Evolutionary conservation across 2,797 vertebrate species (phyloP), one percentile per base, ranked within the genome.

Genomic region (Argya squamiceps): DNA sequence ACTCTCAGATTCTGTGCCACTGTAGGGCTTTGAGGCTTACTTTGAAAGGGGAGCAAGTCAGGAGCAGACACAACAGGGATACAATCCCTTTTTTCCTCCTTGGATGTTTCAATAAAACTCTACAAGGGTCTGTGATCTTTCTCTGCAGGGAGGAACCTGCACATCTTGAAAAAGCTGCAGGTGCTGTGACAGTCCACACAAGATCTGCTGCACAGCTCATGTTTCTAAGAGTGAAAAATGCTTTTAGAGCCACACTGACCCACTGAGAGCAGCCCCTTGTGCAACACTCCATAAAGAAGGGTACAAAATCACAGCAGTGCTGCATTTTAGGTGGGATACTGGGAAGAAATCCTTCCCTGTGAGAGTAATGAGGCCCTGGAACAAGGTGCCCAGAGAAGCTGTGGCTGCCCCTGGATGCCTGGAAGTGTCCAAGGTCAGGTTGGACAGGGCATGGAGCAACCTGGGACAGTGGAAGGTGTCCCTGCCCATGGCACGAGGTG

Each of bases 391-490:
- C 47, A 53, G 69, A 60, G 62, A 2, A 75, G 36, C 47, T 82
- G 78, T 23, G 69, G 26, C 11, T 82, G 27, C 36, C 24, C 23
- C 32, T 84, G 81, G 32, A 39, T 52, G 29, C 50, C 24, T 64
- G 50, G 29, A 0, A 70, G n/a, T 39, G 50, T 0, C 15, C 58
- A 13, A 70, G 37, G 2, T 10, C 37, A 34, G 44, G 71, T 0
- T 77, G 79, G 29, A 58, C 12, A 43, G 6, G 20, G 15, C 1
- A 58, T 26, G 50, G 73, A 59, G 50, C 58, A 52, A 0, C 7
- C 43, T 84, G 59, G 44, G 7, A 4, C 1, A 27, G 34, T 71
- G 65, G 50, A 0, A 77, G 30, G 2, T 71, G 52, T 77, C 44
- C 44, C 29, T 50, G n/a, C 8, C 49, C n/a, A 30, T 44, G 36